Conservation (phyloP, 2,113 vertebrate species). For the Hipposideros armiger region DNA sequence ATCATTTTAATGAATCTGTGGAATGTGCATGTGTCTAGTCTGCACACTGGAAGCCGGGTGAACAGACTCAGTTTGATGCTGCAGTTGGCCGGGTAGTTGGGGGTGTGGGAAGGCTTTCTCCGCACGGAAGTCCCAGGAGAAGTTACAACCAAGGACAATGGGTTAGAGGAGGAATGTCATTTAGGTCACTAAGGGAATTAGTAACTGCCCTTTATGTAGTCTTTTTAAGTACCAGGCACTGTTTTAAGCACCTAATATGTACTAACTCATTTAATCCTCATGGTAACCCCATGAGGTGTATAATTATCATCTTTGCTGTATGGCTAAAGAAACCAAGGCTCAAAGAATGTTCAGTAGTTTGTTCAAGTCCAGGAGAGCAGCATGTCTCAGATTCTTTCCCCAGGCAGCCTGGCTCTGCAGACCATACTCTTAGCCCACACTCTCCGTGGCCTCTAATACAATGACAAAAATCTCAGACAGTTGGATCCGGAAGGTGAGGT, state of each 20-base stretch:
- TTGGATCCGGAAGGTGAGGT: neutral
- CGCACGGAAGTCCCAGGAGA: neutral
- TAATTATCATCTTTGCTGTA: neutral
- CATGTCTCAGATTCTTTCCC: neutral
- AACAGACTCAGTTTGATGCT: neutral
- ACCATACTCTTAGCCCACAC: neutral
- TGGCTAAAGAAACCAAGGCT: neutral
- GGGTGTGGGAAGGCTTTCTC: neutral
- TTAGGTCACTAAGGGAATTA: conserved; percentile 9
- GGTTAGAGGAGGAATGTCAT: neutral
- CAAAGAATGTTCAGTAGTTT: neutral
- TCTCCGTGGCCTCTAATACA: neutral
- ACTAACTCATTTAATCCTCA: neutral
- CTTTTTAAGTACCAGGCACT: neutral
- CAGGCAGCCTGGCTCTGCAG: neutral
- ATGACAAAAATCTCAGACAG: neutral
- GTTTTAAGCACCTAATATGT: neutral
- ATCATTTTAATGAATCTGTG: neutral
- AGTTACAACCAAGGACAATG: neutral
- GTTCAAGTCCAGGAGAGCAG: neutral
- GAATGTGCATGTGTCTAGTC: neutral
- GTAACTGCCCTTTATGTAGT: neutral
- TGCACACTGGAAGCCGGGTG: neutral
- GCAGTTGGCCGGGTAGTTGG: neutral
- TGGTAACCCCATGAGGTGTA: neutral